Conservation (phyloP, 2,797 vertebrate species). For the Enteromius thamalakanensis region DNA sequence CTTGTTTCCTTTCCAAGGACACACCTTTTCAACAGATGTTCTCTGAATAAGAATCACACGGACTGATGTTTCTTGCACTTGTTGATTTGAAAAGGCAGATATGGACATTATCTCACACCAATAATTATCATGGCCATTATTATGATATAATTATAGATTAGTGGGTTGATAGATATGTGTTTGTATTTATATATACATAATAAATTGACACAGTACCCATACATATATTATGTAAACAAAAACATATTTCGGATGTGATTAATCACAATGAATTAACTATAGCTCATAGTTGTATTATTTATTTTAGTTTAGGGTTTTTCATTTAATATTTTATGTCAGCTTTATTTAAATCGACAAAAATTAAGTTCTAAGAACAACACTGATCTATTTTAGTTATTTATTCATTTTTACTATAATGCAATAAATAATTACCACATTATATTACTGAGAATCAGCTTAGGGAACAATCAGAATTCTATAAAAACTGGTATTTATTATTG, state of each 20-base stretch:
- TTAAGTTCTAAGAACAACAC: not conserved
- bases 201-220: no score
- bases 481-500: not conserved
- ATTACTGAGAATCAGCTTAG: not conserved
- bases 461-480: not conserved
- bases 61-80: not conserved
- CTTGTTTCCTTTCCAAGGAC: conserved; percentile 28
- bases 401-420: not conserved
- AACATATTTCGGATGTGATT: no score
- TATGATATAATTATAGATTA: not conserved
- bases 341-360: not conserved
- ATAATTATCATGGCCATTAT: not conserved
- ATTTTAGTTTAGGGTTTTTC: not conserved
- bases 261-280: no score
- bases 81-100: conserved; percentile 1
- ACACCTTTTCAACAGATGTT: conserved; percentile 46
- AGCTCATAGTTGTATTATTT: no score
- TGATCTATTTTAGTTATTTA: not conserved
- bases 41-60: conserved; percentile 2
- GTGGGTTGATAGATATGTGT: not conserved
- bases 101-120: not conserved
- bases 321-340: not conserved
- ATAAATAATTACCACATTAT: not conserved
- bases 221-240: no score
- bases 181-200: no score